These are phyloP conservation scores for Chionis minor DNA, from an alignment of 2,113 vertebrate genomes.

Conservation along the genomic window DNA sequence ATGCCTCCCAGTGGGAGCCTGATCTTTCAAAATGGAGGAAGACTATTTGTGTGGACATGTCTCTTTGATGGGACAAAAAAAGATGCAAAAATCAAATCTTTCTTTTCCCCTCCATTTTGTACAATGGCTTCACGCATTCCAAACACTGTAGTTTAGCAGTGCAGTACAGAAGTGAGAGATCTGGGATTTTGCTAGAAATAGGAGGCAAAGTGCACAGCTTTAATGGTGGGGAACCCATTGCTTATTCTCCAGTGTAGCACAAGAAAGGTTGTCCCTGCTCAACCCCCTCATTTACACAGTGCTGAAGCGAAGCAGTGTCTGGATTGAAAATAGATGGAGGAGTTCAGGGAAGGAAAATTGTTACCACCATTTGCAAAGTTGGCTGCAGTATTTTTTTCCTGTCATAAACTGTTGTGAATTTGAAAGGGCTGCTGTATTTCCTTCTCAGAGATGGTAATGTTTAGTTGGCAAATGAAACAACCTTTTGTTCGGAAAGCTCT, in stretches of 20 bases:
- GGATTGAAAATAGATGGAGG: not conserved
- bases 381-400: not conserved
- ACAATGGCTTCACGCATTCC: not conserved
- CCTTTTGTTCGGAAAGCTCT: not conserved
- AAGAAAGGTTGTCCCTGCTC: not conserved
- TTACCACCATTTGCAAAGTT: not conserved
- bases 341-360: not conserved
- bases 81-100: not conserved
- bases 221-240: not conserved
- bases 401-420: conserved; percentile 32
- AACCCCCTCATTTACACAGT: not conserved
- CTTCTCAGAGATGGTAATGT: not conserved
- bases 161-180: not conserved
- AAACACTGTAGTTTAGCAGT: not conserved
- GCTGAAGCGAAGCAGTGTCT: not conserved
- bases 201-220: not conserved
- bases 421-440: conserved; percentile 16
- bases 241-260: not conserved
- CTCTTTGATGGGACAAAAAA: not conserved
- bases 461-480: conserved; percentile 31
- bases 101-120: not conserved
- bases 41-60: not conserved
- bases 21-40: not conserved
- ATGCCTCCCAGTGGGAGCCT: not conserved
- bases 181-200: not conserved